Evolutionary conservation across 64 coral and sea anemone genomes (phyloP).

Genomic region (Porites lutea): DNA sequence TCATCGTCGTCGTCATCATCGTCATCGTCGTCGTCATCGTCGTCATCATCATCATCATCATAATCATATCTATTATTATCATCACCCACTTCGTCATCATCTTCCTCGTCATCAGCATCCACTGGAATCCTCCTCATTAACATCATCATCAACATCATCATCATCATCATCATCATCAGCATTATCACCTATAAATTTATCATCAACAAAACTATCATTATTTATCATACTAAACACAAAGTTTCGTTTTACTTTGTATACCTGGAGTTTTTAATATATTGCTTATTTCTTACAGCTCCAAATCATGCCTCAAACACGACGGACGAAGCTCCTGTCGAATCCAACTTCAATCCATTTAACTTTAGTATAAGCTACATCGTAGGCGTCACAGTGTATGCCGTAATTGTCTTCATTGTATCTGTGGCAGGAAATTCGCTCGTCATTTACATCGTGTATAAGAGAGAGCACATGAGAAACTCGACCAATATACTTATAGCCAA

Average conservation of each 20-base stretch:
- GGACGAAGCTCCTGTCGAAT: neutral
- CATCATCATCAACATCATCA: too few species aligned
- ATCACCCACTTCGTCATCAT: too few species aligned
- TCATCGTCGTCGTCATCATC: neutral
- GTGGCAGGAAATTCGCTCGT: conserved; percentile 75
- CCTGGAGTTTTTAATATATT: too few species aligned
- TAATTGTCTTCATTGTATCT: conserved; percentile 64
- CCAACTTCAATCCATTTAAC: neutral
- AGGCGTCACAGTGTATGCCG: conserved; percentile 41
- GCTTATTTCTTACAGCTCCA: neutral
- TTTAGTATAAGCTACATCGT: conserved; percentile 38
- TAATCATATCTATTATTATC: too few species aligned
- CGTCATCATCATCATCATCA: too few species aligned
- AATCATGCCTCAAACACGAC: neutral
- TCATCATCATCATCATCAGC: too few species aligned
- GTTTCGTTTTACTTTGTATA: neutral
- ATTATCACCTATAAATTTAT: too few species aligned
- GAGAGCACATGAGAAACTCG: conserved; percentile 78
- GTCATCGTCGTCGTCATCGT: too few species aligned
- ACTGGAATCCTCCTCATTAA: too few species aligned
- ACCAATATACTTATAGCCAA: conserved; percentile 92
- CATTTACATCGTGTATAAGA: conserved; percentile 67
- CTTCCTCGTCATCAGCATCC: too few species aligned
- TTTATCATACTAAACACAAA: too few species aligned
- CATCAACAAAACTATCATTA: too few species aligned